Percentiles rank a stretch among this genome's conserved stretches.
Conservation (phyloP, 2,797 vertebrate genomes). For the Lates japonicus region DNA sequence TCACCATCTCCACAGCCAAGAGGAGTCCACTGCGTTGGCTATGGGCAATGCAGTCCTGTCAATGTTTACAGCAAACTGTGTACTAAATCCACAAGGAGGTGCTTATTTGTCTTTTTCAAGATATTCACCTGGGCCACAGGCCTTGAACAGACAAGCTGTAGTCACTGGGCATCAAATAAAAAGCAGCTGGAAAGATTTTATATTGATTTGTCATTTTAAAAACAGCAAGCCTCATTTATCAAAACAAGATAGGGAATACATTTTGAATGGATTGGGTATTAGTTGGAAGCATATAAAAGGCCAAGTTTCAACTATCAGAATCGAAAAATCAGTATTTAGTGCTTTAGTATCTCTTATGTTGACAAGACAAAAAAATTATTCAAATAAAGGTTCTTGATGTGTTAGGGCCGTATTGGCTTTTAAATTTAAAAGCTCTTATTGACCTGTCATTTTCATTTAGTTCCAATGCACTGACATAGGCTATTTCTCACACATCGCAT, state of each 20-base stretch:
- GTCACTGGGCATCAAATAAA: constrained; percentile 40
- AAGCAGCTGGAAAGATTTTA: constrained; percentile 39
- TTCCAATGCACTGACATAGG: neutral
- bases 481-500: neutral
- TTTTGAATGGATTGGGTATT: constrained; percentile 41
- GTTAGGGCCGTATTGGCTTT: neutral
- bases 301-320: neutral
- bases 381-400: neutral
- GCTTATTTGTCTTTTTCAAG: constrained; percentile 75
- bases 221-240: constrained; percentile 37
- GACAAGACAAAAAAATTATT: constrained; percentile 3
- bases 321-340: neutral
- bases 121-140: constrained; percentile 1
- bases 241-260: constrained; percentile 30
- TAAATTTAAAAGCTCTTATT: neutral
- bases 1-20: constrained; percentile 87
- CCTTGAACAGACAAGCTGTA: constrained; percentile 41
- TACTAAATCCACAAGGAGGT: constrained; percentile 84
- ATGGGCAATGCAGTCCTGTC: constrained; percentile 80
- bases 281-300: constrained; percentile 22
- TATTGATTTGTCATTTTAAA: constrained; percentile 55
- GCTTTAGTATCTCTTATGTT: constrained; percentile 8
- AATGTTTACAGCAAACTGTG: too few species aligned
- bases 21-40: constrained; percentile 86
- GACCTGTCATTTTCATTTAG: neutral